Percentiles rank a stretch among this genome's conserved stretches.
phyloP scores from a whole-genome alignment of 2,888 invertebrate genomes.

The Cephus pygmeus region DNA sequence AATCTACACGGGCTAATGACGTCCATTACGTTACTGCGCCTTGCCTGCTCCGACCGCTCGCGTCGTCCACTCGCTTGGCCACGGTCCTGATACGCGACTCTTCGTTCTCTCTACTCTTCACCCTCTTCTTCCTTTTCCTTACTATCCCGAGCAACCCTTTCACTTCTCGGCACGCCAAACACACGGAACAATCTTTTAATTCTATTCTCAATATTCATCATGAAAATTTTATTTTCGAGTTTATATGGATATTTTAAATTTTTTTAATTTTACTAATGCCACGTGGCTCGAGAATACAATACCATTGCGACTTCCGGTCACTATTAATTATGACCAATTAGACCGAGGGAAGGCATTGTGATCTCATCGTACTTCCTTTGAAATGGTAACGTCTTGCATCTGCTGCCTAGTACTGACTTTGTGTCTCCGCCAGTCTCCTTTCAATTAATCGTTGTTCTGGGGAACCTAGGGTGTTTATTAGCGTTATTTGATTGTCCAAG shows the following conservation, averaged over 20 bases:
- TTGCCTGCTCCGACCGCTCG: constrained; percentile 50
- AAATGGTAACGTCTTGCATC: constrained; percentile 30
- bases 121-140: constrained; percentile 6
- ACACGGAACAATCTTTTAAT: constrained; percentile 23
- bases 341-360: constrained; percentile 7
- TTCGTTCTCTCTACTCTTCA: constrained; percentile 16
- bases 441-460: constrained; percentile 42
- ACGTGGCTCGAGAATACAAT: not conserved
- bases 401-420: constrained; percentile 1
- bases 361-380: constrained; percentile 36
- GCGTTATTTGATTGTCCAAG: constrained; percentile 47
- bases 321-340: constrained; percentile 14
- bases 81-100: constrained; percentile 58
- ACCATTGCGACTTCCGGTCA: not conserved
- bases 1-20: constrained; percentile 66
- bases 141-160: constrained; percentile 12
- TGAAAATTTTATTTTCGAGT: not conserved
- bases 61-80: constrained; percentile 55
- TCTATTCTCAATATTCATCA: not conserved
- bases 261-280: not conserved
- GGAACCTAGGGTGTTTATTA: constrained; percentile 41
- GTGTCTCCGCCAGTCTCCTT: constrained; percentile 30
- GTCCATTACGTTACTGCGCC: constrained; percentile 64
- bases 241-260: not conserved
- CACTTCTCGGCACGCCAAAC: constrained; percentile 33